phyloP scores from a whole-genome alignment of 2,888 invertebrate genomes.

The Cephus pulcher region DNA sequence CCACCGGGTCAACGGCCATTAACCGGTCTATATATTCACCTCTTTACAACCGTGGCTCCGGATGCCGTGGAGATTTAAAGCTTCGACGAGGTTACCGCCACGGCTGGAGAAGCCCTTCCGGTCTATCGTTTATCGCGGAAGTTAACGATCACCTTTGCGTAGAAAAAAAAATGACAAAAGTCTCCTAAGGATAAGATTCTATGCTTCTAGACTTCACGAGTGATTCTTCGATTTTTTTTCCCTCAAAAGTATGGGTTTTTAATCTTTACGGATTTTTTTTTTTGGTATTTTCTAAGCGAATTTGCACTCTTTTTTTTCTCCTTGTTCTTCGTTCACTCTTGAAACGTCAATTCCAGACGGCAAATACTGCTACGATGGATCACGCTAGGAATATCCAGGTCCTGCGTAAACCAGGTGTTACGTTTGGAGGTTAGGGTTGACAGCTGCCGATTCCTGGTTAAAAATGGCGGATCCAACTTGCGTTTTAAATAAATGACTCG shows the following conservation, averaged over 20 bases:
- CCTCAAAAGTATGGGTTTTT: too few relatives aligned
- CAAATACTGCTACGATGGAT: not conserved
- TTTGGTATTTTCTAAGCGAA: too few relatives aligned
- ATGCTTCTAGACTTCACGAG: too few relatives aligned
- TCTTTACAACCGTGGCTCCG: not conserved
- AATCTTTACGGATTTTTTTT: too few relatives aligned
- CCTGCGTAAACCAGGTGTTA: not conserved
- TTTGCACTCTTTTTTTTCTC: not conserved
- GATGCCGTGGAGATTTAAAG: not conserved
- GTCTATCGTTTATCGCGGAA: not conserved
- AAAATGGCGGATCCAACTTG: not conserved
- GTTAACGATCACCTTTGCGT: not conserved
- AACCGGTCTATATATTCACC: not conserved
- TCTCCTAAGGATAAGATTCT: too few relatives aligned
- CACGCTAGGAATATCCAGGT: not conserved
- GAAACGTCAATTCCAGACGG: not conserved
- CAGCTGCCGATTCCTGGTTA: not conserved
- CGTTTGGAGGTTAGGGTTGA: not conserved
- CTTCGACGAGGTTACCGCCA: not conserved
- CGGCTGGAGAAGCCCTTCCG: not conserved
- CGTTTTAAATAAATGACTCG: not conserved
- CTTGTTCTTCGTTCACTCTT: not conserved
- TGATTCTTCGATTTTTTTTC: too few relatives aligned
- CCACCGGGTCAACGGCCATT: slow-evolving; percentile 50
- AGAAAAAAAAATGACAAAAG: too few relatives aligned